phyloP scores from a whole-genome alignment of 2,797 vertebrate genomes.

The Streptopelia turtur region DNA sequence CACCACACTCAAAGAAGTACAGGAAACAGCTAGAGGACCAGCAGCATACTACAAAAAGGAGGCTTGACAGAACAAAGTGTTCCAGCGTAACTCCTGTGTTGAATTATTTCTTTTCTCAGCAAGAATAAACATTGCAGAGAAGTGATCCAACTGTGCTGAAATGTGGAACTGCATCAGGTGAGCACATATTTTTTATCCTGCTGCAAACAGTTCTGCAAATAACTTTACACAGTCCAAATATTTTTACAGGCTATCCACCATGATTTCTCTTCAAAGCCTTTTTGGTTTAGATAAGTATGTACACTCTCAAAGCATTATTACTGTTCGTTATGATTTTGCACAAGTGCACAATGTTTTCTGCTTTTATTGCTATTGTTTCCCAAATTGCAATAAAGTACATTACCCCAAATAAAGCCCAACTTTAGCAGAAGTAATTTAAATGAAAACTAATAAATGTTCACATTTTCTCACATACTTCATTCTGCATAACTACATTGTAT shows the following conservation, averaged over 20 bases:
- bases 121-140: conserved; percentile 25
- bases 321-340: neutral
- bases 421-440: neutral
- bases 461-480: neutral
- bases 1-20: neutral
- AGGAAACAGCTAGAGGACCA: neutral
- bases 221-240: conserved; percentile 6
- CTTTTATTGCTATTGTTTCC: neutral
- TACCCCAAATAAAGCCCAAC: neutral
- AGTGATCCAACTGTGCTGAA: neutral
- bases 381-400: neutral
- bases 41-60: neutral
- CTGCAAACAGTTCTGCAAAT: conserved; percentile 18
- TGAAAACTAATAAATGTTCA: neutral
- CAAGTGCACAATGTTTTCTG: neutral
- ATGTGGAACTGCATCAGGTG: conserved; percentile 11
- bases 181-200: neutral
- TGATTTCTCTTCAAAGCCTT: neutral
- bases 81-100: neutral
- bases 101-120: conserved; percentile 10
- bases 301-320: neutral
- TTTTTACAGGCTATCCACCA: conserved; percentile 3
- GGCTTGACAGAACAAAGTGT: neutral
- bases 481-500: neutral
- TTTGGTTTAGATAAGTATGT: neutral